Evolutionary conservation across 2,888 invertebrate genomes (phyloP).

Genomic region (Cyrtodaria siliqua): DNA sequence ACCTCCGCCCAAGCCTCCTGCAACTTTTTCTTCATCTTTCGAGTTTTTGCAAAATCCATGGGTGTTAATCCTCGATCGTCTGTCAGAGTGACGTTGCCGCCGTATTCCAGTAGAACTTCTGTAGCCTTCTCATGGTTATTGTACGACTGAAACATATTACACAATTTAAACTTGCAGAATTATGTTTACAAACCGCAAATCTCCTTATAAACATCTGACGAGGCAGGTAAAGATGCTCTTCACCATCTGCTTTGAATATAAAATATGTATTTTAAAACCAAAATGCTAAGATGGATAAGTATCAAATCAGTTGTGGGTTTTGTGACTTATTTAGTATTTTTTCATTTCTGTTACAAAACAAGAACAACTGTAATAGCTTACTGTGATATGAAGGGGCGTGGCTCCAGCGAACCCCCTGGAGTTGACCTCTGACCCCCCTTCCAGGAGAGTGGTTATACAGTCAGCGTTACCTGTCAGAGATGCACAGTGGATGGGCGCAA

Average conservation of each 20-base stretch:
- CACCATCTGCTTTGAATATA: no score
- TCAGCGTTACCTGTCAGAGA: slow-evolving; percentile 82
- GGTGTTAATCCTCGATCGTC: slow-evolving; percentile 83
- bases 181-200: no score
- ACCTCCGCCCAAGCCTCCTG: slow-evolving; percentile 83
- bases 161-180: no score
- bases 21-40: slow-evolving; percentile 78
- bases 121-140: slow-evolving; percentile 83
- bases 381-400: slow-evolving; percentile 84
- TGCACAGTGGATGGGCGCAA: slow-evolving; percentile 84
- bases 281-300: no score
- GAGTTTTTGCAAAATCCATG: slow-evolving; percentile 82
- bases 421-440: slow-evolving; percentile 83
- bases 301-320: no score
- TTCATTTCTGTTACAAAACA: no score
- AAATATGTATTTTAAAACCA: no score
- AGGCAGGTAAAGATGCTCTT: no score
- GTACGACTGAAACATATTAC: slow-evolving; percentile 75
- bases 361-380: slow-evolving; percentile 65
- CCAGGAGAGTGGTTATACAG: slow-evolving; percentile 78
- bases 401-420: slow-evolving; percentile 82
- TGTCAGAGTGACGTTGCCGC: slow-evolving; percentile 81
- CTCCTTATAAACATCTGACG: no score
- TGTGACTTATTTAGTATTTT: no score
- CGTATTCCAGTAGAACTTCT: slow-evolving; percentile 75